A percentile compares a stretch with the other conserved stretches of the same genome.
Conservation (phyloP, 2,888 invertebrate species). For the Macroteleia sp. region DNA sequence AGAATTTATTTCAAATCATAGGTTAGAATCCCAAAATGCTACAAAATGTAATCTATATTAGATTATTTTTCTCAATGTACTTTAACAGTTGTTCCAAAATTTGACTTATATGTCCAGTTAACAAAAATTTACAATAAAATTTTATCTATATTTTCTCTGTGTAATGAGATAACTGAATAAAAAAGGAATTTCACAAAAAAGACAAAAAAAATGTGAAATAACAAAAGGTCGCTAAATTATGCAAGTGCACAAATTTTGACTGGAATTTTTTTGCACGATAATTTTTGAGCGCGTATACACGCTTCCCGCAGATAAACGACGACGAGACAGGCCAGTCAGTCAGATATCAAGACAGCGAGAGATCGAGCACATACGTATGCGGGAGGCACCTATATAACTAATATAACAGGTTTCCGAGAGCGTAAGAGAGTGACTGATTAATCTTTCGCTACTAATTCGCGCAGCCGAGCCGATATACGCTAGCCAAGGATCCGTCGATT, state of each 20-base stretch:
- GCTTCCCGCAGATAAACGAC: constrained; percentile 36
- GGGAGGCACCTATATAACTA: constrained; percentile 55
- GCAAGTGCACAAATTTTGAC: constrained; percentile 38
- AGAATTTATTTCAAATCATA: too few relatives aligned
- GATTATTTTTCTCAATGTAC: too few relatives aligned
- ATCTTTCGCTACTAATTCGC: constrained; percentile 64
- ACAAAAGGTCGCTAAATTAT: constrained; percentile 24
- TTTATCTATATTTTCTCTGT: too few relatives aligned
- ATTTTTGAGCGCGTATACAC: constrained; percentile 24
- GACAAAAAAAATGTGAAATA: background rate
- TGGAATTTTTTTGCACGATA: constrained; percentile 35
- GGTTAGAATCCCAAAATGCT: too few relatives aligned
- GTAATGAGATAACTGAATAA: too few relatives aligned
- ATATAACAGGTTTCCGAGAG: constrained; percentile 60
- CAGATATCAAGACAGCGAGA: constrained; percentile 46
- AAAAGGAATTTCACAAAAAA: too few relatives aligned
- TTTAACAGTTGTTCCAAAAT: too few relatives aligned
- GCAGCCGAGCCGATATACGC: constrained; percentile 51
- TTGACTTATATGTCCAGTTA: too few relatives aligned
- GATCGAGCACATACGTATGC: constrained; percentile 49
- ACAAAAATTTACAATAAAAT: too few relatives aligned
- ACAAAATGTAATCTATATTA: too few relatives aligned
- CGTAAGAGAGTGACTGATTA: constrained; percentile 59
- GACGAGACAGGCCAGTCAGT: constrained; percentile 46
- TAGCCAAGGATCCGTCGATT: constrained; percentile 63